Percentiles rank a stretch among this genome's conserved stretches.
These are phyloP conservation scores for Herminia tarsipennalis DNA, from an alignment of 2,888 invertebrate genomes.

Conservation along the genomic window DNA sequence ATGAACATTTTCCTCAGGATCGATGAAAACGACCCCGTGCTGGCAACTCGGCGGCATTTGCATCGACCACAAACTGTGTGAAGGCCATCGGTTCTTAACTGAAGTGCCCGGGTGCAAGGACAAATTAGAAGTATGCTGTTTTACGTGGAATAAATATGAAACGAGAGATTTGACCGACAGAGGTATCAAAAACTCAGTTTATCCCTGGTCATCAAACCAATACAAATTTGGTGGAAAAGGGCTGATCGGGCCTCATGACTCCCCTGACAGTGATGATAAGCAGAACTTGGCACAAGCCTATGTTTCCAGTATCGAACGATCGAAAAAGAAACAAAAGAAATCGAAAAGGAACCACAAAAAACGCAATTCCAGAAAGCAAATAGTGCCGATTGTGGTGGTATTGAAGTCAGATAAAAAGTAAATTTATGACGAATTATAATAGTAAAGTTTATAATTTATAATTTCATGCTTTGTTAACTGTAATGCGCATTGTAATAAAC, in stretches of 20 bases:
- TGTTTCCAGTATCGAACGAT: neutral
- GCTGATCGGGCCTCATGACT: neutral
- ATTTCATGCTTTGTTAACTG: neutral
- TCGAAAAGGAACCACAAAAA: neutral
- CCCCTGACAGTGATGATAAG: too few species aligned
- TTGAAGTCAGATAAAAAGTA: conserved; percentile 21
- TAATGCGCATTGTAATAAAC: conserved; percentile 11
- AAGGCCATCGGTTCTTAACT: conserved; percentile 53
- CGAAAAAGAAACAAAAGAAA: conserved; percentile 7
- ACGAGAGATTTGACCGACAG: conserved; percentile 58
- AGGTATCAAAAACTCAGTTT: conserved; percentile 50
- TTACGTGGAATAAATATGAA: conserved; percentile 66
- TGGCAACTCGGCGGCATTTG: conserved; percentile 74
- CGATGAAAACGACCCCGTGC: conserved; percentile 67
- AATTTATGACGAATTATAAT: neutral
- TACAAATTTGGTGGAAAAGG: conserved; percentile 64
- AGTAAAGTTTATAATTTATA: conserved; percentile 5
- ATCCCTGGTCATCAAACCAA: conserved; percentile 58
- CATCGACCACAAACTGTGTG: conserved; percentile 62
- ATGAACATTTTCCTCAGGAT: conserved; percentile 53
- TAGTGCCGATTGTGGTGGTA: conserved; percentile 25
- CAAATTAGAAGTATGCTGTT: conserved; percentile 71
- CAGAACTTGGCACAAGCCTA: too few species aligned
- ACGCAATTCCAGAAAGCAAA: conserved; percentile 7
- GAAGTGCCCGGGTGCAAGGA: conserved; percentile 70